Base-by-base conservation (phyloP, 1,140 invertebrate species). In the Drosophila malerkotliana region DNA sequence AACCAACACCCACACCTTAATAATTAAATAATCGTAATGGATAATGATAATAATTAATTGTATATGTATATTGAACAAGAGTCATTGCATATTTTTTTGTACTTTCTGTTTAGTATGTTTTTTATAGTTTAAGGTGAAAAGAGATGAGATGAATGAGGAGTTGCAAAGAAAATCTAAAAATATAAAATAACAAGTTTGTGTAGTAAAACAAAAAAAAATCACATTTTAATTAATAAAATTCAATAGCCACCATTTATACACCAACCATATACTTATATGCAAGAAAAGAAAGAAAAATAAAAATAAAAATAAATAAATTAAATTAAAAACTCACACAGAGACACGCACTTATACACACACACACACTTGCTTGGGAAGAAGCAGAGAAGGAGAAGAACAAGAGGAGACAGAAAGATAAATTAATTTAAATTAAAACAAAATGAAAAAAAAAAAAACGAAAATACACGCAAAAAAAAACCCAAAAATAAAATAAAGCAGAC, bases 21-120 rank as follows among this genome's bases (percentile, higher is more conserved):
- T 49, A 28, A 44, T 15, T 15, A 15, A 12, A 37, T 37, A 37
- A 37, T 12, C 26, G 4, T 28, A 28, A 21, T 21, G 21, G 32
- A 41, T 41, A 41, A 41, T 41, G 14, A 45, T 45, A 55, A 54
- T 39, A 69, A 68, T 15, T 41, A 41, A 56, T 30, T 62, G 56
- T 53, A 48, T 18, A 21, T 74, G 49, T 72, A 72, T 57, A 57
- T 72, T 49, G 34, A 72, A 47, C 54, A 72, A 44, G 52, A 71
- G 68, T 72, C 68, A 72, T 71, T 58, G 68, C 52, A 48, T 56
- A 71, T 72, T 72, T 59, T 71, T 72, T 67, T 72, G 48, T 30
- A 72, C 51, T 41, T 69, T 26, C 51, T 52, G 71, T 66, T 71
- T 72, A 72, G 54, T 59, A 47, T 52, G 54, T 72, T 72, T 58